Conservation (phyloP, 2,888 invertebrate species). For the Myopa tessellatipennis region DNA sequence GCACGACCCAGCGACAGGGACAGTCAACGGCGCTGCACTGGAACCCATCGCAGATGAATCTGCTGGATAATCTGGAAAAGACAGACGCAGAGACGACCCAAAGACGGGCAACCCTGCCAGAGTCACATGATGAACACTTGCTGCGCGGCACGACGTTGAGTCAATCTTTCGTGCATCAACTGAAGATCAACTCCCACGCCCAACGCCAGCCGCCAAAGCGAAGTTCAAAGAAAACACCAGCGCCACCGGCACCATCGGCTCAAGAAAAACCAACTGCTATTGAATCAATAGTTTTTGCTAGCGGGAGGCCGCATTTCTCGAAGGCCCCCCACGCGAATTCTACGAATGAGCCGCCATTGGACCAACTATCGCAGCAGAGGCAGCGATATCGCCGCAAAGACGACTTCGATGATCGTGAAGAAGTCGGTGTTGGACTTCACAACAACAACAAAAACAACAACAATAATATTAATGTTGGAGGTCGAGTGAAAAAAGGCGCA, state of each 20-base stretch:
- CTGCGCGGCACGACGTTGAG: constrained; percentile 67
- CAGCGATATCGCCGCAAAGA: constrained; percentile 58
- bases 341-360: constrained; percentile 61
- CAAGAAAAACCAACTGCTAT: neutral
- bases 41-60: constrained; percentile 54
- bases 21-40: constrained; percentile 49
- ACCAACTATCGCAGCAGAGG: constrained; percentile 60
- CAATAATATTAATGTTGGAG: neutral
- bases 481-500: neutral
- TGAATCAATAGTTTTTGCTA: constrained; percentile 42
- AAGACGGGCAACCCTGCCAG: neutral
- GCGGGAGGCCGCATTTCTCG: constrained; percentile 55
- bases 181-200: constrained; percentile 50
- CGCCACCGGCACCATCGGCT: constrained; percentile 46
- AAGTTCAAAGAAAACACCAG: constrained; percentile 53
- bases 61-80: constrained; percentile 47
- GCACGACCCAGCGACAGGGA: constrained; percentile 6
- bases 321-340: constrained; percentile 59
- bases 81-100: constrained; percentile 41
- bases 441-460: neutral
- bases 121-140: constrained; percentile 56
- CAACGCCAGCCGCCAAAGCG: constrained; percentile 17
- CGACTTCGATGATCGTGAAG: neutral
- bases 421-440: neutral
- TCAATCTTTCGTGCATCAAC: constrained; percentile 66